phyloP scores from a whole-genome alignment of 2,113 vertebrate genomes.

The Polypterus bichir region DNA sequence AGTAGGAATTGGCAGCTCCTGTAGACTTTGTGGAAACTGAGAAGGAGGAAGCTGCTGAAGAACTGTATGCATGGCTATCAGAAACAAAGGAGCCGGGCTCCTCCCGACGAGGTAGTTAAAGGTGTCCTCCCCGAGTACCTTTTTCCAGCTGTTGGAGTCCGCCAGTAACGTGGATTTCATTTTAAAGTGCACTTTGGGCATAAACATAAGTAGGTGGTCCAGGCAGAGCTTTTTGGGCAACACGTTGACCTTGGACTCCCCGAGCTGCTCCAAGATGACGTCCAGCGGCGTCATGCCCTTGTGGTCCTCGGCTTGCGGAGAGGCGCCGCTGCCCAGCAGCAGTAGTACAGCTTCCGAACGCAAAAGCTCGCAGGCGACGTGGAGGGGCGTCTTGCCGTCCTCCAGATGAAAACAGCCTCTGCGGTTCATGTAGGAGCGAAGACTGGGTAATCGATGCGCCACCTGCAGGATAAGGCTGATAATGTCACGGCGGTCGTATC shows the following conservation, averaged over 20 bases:
- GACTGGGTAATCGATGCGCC: conserved; percentile 46
- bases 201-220: conserved; percentile 69
- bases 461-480: conserved; percentile 65
- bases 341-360: conserved; percentile 58
- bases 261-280: conserved; percentile 58
- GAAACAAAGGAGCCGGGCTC: conserved; percentile 57
- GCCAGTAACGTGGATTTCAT: conserved; percentile 47
- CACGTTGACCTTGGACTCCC: conserved; percentile 44
- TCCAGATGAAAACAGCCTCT: conserved; percentile 53
- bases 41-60: conserved; percentile 59
- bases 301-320: conserved; percentile 54
- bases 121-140: conserved; percentile 59
- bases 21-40: conserved; percentile 59
- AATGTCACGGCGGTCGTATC: conserved; percentile 67
- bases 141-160: conserved; percentile 53
- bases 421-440: conserved; percentile 49
- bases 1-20: conserved; percentile 66
- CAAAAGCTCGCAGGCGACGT: conserved; percentile 68
- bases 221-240: conserved; percentile 55
- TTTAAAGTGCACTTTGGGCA: conserved; percentile 54
- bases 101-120: conserved; percentile 57
- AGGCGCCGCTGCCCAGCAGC: conserved; percentile 66
- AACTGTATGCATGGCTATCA: conserved; percentile 63
- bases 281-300: conserved; percentile 66
- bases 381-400: conserved; percentile 63